Percentiles rank a stretch among this genome's conserved stretches.
phyloP scores from a whole-genome alignment of 2,797 vertebrate genomes.

The Gouania willdenowi region DNA sequence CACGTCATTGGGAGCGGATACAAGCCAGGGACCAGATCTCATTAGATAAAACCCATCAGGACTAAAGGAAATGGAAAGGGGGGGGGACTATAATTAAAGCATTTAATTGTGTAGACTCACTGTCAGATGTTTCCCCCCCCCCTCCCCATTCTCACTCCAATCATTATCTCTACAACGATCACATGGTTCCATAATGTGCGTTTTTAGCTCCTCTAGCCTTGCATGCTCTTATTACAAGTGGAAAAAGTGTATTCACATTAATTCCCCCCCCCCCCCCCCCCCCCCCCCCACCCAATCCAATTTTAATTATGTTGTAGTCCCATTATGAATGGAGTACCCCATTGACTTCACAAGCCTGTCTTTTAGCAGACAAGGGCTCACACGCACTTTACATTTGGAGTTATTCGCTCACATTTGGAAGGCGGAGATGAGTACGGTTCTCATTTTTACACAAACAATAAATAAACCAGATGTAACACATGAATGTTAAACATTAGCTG shows the following conservation, averaged over 20 bases:
- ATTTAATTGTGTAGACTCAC: slow-evolving; percentile 99
- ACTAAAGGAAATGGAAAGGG: slow-evolving; percentile 94
- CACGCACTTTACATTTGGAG: slow-evolving; percentile 62
- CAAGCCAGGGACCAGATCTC: slow-evolving; percentile 99
- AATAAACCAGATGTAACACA: too few species aligned
- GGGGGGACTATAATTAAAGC: slow-evolving; percentile 99
- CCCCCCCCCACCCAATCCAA: slow-evolving; percentile 42
- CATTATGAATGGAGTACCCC: slow-evolving; percentile 70
- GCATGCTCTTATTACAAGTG: slow-evolving; percentile 71
- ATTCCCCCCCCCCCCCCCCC: slow-evolving; percentile 38
- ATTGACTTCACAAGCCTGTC: slow-evolving; percentile 70
- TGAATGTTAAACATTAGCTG: too few species aligned
- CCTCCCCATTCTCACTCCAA: slow-evolving; percentile 19
- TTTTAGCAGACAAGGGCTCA: slow-evolving; percentile 51
- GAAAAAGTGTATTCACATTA: slow-evolving; percentile 67
- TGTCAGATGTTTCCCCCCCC: slow-evolving; percentile 78
- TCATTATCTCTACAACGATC: slow-evolving; percentile 89
- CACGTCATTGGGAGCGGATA: slow-evolving; percentile 97
- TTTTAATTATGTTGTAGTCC: slow-evolving; percentile 78
- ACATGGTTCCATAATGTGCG: slow-evolving; percentile 79
- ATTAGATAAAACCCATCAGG: slow-evolving; percentile 99
- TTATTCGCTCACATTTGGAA: slow-evolving; percentile 44
- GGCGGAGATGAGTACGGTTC: too few species aligned
- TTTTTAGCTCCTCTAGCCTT: too few species aligned
- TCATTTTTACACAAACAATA: too few species aligned